Conservation (phyloP, 2,113 vertebrate genomes). For the Coptodon rendalli region DNA sequence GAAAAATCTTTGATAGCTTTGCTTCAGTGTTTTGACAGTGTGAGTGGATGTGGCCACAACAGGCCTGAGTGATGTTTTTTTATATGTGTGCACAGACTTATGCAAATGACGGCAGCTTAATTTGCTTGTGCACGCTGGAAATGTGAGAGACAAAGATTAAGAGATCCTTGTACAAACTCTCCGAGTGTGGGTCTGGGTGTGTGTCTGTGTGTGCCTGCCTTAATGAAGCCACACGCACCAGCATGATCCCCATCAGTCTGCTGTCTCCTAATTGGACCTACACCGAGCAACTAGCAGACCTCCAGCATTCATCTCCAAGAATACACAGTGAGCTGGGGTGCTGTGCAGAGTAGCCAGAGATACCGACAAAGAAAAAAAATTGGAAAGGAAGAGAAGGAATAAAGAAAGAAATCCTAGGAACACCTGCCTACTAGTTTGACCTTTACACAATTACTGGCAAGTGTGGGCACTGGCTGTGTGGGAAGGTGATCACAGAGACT, state of each 20-base stretch:
- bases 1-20: neutral
- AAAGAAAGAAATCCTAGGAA: neutral
- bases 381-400: neutral
- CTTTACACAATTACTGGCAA: conserved; percentile 32
- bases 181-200: neutral
- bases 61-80: neutral
- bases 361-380: neutral
- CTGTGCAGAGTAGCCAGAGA: neutral
- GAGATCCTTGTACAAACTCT: neutral
- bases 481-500: conserved; percentile 16
- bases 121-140: neutral
- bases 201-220: neutral
- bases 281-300: conserved; percentile 26
- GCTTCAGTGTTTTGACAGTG: neutral
- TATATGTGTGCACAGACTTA: neutral
- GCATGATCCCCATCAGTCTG: conserved; percentile 45
- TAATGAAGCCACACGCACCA: conserved; percentile 48
- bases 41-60: neutral
- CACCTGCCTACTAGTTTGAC: conserved; percentile 25
- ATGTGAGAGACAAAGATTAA: conserved; percentile 1
- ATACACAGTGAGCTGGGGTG: neutral
- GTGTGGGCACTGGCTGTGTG: neutral
- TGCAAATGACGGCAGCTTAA: neutral
- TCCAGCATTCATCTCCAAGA: conserved; percentile 46
- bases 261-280: conserved; percentile 61